A percentile compares a stretch with the other conserved stretches of the same genome.
Conservation (phyloP, 2,113 vertebrate genomes). For the Oostethus manadensis region DNA sequence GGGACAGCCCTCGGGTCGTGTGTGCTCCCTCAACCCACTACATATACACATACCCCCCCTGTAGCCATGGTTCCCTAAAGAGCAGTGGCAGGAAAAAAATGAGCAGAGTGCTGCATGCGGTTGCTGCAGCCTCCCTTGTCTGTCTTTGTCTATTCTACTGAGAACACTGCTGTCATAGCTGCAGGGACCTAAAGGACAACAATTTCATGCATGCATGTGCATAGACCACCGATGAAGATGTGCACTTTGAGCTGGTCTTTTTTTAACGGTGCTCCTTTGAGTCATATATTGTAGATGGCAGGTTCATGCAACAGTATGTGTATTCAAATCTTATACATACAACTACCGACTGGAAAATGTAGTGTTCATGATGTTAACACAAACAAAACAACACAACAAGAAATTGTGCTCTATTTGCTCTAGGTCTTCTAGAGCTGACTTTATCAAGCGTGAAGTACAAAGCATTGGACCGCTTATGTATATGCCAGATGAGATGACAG, state of each 20-base stretch:
- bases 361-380: slow-evolving; percentile 2
- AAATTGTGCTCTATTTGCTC: slow-evolving; percentile 48
- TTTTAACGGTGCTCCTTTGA: neutral
- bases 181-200: slow-evolving; percentile 36
- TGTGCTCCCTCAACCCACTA: slow-evolving; percentile 11
- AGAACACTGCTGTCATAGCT: slow-evolving; percentile 33
- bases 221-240: slow-evolving; percentile 21
- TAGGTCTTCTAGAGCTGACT: slow-evolving; percentile 47
- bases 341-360: slow-evolving; percentile 11
- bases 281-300: neutral
- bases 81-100: slow-evolving; percentile 41
- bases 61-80: slow-evolving; percentile 56
- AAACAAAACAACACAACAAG: no score
- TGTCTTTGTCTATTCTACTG: slow-evolving; percentile 31
- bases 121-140: slow-evolving; percentile 40
- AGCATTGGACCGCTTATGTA: slow-evolving; percentile 29
- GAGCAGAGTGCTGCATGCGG: slow-evolving; percentile 49
- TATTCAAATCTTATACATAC: slow-evolving; percentile 12
- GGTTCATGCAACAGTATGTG: neutral
- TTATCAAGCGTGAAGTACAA: slow-evolving; percentile 49
- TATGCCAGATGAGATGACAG: slow-evolving; percentile 36
- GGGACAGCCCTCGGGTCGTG: slow-evolving; percentile 19
- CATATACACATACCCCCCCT: slow-evolving; percentile 47
- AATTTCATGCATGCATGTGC: slow-evolving; percentile 29
- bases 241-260: slow-evolving; percentile 1